Conservation (phyloP, 2,113 vertebrate species). For the Steatornis caripensis region DNA sequence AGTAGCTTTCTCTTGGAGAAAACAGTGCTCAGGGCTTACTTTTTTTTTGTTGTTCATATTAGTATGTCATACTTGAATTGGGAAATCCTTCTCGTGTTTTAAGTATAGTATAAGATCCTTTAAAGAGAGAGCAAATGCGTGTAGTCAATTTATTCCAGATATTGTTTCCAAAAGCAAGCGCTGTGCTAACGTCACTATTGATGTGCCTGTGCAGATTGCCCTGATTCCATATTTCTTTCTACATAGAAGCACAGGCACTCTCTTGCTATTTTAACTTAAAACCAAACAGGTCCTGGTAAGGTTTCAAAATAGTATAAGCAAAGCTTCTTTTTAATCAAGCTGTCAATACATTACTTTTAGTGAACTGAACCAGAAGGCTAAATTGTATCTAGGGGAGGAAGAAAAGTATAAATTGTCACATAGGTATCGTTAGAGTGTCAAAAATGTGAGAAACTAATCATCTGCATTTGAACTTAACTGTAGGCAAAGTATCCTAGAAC, state of each 20-base stretch:
- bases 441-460: neutral
- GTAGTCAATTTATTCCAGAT: accelerated
- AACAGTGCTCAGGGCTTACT: accelerated
- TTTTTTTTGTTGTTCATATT: neutral
- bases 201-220: accelerated
- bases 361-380: neutral
- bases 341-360: accelerated
- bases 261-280: neutral
- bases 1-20: neutral
- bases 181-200: accelerated
- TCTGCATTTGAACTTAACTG: neutral
- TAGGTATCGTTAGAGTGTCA: neutral
- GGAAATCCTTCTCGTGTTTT: accelerated
- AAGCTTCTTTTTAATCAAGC: neutral
- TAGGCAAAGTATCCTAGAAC: neutral
- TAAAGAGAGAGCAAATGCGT: neutral
- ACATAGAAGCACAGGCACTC: accelerated
- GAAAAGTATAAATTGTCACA: neutral
- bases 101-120: neutral
- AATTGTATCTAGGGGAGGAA: neutral
- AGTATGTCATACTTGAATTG: accelerated
- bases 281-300: neutral
- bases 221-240: accelerated
- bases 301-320: neutral
- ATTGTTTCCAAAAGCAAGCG: accelerated